Evolutionary conservation across 2,888 invertebrate species (phyloP).

Genomic region (Dysmachus trigonus): DNA sequence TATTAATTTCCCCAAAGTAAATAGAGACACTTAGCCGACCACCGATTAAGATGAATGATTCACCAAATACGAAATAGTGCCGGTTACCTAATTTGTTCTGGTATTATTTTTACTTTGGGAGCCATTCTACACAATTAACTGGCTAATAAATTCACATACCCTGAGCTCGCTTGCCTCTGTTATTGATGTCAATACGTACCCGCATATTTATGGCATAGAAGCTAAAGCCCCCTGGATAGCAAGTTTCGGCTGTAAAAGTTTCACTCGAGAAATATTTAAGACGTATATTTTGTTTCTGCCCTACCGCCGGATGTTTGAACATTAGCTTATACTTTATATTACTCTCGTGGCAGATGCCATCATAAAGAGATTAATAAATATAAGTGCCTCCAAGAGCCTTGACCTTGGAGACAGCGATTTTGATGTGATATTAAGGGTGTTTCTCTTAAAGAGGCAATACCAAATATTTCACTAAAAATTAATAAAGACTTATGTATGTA

Average conservation of each 20-base stretch:
- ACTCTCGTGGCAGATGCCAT: background rate
- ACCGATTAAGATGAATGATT: background rate
- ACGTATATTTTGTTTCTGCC: background rate
- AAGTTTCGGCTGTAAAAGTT: background rate
- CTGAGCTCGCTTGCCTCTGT: background rate
- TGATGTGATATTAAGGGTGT: background rate
- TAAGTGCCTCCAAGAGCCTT: background rate
- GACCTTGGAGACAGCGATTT: background rate
- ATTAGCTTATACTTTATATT: background rate
- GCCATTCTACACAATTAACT: background rate
- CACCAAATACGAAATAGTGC: background rate
- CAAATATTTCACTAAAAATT: no score
- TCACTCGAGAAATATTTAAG: background rate
- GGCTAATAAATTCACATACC: background rate
- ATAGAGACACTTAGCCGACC: background rate
- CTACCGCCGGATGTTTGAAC: background rate
- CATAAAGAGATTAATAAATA: background rate
- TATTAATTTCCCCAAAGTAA: background rate
- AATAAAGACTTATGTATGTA: background rate
- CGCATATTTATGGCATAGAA: background rate
- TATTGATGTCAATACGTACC: background rate
- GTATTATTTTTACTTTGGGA: background rate
- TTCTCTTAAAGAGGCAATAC: background rate
- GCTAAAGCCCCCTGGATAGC: background rate
- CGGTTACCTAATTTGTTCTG: background rate